Evolutionary conservation across 2,797 vertebrate genomes (phyloP), one percentile per base, ranked within the genome.

Genomic region (Anniella stebbinsi): DNA sequence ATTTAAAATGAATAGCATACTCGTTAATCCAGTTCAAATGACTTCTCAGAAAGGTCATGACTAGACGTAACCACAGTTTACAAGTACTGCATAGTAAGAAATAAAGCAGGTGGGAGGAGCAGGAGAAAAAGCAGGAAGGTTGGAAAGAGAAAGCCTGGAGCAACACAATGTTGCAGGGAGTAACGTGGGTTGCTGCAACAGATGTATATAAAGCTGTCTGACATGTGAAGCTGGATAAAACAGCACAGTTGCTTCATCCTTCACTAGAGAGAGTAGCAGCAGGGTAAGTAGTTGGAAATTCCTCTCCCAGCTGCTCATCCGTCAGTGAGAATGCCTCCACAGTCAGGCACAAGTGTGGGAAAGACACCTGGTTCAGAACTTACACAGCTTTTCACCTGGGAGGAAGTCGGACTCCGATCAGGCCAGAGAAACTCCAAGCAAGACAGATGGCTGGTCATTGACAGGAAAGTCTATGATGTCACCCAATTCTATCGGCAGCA

Each of bases 401-500:
- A 83, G 36, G 89, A 90, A 18, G 41, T 90, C 33, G 70, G 45
- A 28, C 89, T 83, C 28, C 36, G 18, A n/a, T 69, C 80, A 1
- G 89, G 85, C 36, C 76, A 94, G 38, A 97, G 98, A 94, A 36
- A 69, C 5, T 41, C 72, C 45, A 90, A 80, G 84, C 96, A 92
- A 38, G 82, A 87, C 12, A 80, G 48, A 54, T 93, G 91, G 92
- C 67, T 93, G 38, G 91, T 93, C 78, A 93, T 93, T 78, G 8
- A 93, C 86, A 90, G 88, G 67, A 91, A 86, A 28, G 88, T 93
- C 51, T 93, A 93, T 30, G 80, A 92, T 54, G 57, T 93, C 84
- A 93, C 80, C 60, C 63, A 88, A 12, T 93, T 93, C 67, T 78
- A 87, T 36, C 15, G 54, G 81, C 63, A 23, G 38, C 93, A 93